Evolutionary conservation across 1,140 invertebrate species (phyloP).

Genomic region (Calephelis virginiensis): DNA sequence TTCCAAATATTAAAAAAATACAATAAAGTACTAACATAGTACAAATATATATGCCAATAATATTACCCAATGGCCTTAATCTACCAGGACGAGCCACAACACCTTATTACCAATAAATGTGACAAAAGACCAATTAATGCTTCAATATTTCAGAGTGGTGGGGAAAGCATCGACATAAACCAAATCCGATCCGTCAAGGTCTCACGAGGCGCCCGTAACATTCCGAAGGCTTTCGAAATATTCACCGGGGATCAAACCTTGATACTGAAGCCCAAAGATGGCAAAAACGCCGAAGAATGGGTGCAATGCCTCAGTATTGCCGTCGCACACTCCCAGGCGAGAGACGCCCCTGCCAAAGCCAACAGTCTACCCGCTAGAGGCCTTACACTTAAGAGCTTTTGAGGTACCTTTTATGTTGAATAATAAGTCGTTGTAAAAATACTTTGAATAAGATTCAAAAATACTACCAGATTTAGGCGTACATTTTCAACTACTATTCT

Average conservation of each 20-base stretch:
- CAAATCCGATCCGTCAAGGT: slow-evolving; percentile 96
- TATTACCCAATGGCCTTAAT: no score
- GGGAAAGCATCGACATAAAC: slow-evolving; percentile 90
- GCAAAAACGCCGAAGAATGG: slow-evolving; percentile 97
- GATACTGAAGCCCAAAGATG: slow-evolving; percentile 95
- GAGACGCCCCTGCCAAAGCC: slow-evolving; percentile 83
- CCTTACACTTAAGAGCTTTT: slow-evolving; percentile 74
- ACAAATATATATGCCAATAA: no score
- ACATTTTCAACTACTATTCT: no score
- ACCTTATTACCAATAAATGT: no score
- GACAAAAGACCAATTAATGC: no score
- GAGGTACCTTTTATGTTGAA: slow-evolving; percentile 17
- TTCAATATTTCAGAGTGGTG: slow-evolving; percentile 79
- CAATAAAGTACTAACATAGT: no score
- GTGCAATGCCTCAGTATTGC: slow-evolving; percentile 93
- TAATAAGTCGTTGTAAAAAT: neutral
- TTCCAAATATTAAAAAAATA: no score
- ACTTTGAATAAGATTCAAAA: neutral
- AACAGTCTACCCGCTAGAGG: slow-evolving; percentile 83
- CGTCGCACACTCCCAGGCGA: slow-evolving; percentile 87
- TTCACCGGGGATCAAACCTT: slow-evolving; percentile 95
- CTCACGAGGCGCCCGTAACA: slow-evolving; percentile 89
- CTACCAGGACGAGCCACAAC: no score
- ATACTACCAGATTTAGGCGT: neutral
- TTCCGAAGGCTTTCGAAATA: slow-evolving; percentile 97